phyloP scores from a whole-genome alignment of 2,888 invertebrate species.

The Cheilosia pagana region DNA sequence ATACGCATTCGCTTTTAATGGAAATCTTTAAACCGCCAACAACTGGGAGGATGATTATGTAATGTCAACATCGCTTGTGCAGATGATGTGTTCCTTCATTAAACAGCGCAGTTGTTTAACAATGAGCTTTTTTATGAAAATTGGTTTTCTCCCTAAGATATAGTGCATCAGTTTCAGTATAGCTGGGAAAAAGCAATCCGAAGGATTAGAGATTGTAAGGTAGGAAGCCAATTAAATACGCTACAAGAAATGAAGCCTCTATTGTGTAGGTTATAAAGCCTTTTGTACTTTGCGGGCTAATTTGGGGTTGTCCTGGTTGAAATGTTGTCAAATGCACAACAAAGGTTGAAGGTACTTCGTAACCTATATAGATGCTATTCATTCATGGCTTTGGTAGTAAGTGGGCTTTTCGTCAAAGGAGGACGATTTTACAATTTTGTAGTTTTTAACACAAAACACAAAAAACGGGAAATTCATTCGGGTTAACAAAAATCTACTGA shows the following conservation, averaged over 20 bases:
- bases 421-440: too few species aligned
- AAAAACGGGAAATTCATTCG: too few species aligned
- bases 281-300: too few species aligned
- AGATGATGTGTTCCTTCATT: slow-evolving; percentile 32
- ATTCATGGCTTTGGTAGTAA: too few species aligned
- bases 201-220: neutral
- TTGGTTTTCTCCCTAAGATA: slow-evolving; percentile 13
- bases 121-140: slow-evolving; percentile 41
- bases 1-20: slow-evolving; percentile 49
- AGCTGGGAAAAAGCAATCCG: neutral
- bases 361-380: too few species aligned
- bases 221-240: slow-evolving; percentile 13
- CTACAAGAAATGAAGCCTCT: neutral
- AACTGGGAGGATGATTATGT: slow-evolving; percentile 36
- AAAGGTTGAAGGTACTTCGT: too few species aligned
- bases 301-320: too few species aligned
- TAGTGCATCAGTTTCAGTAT: neutral
- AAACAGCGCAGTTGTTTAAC: slow-evolving; percentile 25
- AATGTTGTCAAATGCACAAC: too few species aligned
- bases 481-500: too few species aligned
- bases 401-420: too few species aligned
- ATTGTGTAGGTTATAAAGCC: neutral
- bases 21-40: slow-evolving; percentile 11
- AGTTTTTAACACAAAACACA: too few species aligned
- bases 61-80: slow-evolving; percentile 36